Evolutionary conservation across 2,113 vertebrate genomes (phyloP), one percentile per base, ranked within the genome.

Genomic region (Chaetodon auriga): DNA sequence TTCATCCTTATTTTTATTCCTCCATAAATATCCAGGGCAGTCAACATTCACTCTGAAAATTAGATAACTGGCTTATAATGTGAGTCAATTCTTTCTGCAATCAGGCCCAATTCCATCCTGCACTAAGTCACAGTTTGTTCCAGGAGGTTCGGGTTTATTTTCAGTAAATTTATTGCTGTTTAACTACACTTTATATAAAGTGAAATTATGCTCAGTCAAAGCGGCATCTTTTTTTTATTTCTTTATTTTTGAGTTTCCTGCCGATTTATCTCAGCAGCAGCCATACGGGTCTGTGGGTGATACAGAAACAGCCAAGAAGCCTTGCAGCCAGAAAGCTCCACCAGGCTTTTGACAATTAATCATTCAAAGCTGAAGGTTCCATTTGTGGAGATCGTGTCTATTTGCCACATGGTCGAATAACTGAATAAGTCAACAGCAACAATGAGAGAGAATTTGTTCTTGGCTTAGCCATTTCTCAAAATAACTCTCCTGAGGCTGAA

Each of bases 401-500:
- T 93, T 93, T 94, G 87, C 92, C 88, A 91, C 92, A 90, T 80
- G 92, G 92, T 91, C 79, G 88, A 92, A 94, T 93, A 94, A 82
- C 86, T 93, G 88, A 94, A 94, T 83, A 92, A 92, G 92, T 94
- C 90, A 95, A 94, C 92, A 93, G 85, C 86, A 92, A 90, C 88
- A 92, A 90, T 81, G 80, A 82, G 75, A 78, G 77, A 87, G 87
- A 92, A 87, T 91, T 92, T 90, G 90, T 94, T 92, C 82, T 81
- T 78, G 60, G 91, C 90, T 54, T 46, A 57, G 85, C 89, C 86
- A 83, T 94, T 92, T 90, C 92, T 94, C 92, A 90, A 89, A 93
- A 94, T 92, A 92, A 86, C 91, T 89, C 89, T 89, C 90, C 85
- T 58, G 87, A 85, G 91, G 89, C 88, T 94, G 93, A 94, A 92